Percentiles rank a stretch among this genome's conserved stretches.
Conservation (phyloP, 2,797 vertebrate species). For the Naso thynnoides region DNA sequence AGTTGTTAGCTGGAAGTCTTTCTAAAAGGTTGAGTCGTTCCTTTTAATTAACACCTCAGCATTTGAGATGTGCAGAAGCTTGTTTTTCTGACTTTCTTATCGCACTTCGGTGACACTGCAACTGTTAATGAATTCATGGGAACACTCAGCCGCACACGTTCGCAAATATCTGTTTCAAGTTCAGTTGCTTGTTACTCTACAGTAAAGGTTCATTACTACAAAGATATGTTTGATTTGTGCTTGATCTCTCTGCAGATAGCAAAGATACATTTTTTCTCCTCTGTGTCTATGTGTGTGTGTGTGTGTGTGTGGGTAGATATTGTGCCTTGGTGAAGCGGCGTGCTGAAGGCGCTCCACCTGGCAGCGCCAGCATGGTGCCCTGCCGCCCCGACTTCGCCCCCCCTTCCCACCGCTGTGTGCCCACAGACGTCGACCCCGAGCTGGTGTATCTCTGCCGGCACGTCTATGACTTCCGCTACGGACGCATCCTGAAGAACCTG, state of each 20-base stretch:
- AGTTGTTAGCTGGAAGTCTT: conserved; percentile 8
- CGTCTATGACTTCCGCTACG: conserved; percentile 97
- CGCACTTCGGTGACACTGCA: conserved; percentile 39
- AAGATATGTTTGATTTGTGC: not conserved
- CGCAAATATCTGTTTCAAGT: not conserved
- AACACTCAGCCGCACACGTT: conserved; percentile 3
- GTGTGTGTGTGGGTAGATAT: conserved; percentile 86
- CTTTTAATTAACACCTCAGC: conserved; percentile 54
- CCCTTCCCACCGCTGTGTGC: conserved; percentile 95
- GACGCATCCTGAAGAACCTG: conserved; percentile 98
- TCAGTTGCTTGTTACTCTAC: conserved; percentile 4
- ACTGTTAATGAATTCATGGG: conserved; percentile 42
- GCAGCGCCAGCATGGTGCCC: conserved; percentile 91
- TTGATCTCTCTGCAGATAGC: not conserved
- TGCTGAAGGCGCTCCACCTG: conserved; percentile 89
- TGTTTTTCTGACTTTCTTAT: conserved; percentile 28
- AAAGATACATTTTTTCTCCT: not conserved
- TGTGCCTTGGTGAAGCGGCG: conserved; percentile 99
- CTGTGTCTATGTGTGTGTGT: not conserved
- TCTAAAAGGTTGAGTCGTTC: conserved; percentile 2
- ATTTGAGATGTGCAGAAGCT: conserved; percentile 17
- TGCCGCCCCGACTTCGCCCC: conserved; percentile 91
- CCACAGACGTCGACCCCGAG: conserved; percentile 94
- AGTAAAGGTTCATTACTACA: not conserved
- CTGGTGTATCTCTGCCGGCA: conserved; percentile 98